These are phyloP conservation scores for Eudemis profundana DNA, from an alignment of 2,888 invertebrate species.

Conservation along the genomic window DNA sequence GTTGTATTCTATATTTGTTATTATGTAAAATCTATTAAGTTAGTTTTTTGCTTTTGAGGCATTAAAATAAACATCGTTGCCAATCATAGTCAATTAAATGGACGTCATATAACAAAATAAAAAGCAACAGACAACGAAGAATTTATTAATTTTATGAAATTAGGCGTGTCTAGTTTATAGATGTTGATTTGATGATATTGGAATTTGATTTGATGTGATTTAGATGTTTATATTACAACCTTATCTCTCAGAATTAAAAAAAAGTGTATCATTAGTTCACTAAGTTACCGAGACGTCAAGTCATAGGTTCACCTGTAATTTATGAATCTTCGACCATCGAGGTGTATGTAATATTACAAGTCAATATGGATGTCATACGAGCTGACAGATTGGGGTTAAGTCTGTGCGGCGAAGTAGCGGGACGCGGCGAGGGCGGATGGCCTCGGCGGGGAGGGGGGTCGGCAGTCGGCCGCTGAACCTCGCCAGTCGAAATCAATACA, in stretches of 20 bases:
- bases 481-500: slow-evolving; percentile 84
- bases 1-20: neutral
- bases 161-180: neutral
- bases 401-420: slow-evolving; percentile 49
- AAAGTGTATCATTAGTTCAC: slow-evolving; percentile 12
- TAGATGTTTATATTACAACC: no score
- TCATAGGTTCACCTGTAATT: neutral
- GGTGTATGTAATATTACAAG: slow-evolving; percentile 22
- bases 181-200: no score
- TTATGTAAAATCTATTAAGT: no score
- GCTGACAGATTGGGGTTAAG: slow-evolving; percentile 42
- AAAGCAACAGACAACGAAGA: neutral
- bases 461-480: slow-evolving; percentile 77
- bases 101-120: no score
- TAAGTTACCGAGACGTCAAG: neutral
- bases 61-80: no score
- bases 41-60: no score
- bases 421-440: slow-evolving; percentile 50
- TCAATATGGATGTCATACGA: slow-evolving; percentile 26
- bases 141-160: neutral
- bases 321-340: neutral
- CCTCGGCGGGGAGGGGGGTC: slow-evolving; percentile 59
- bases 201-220: no score
- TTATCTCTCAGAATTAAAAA: no score
- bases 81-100: no score